Conservation (phyloP, 2,113 vertebrate species). For the Bostrychus sinensis region DNA sequence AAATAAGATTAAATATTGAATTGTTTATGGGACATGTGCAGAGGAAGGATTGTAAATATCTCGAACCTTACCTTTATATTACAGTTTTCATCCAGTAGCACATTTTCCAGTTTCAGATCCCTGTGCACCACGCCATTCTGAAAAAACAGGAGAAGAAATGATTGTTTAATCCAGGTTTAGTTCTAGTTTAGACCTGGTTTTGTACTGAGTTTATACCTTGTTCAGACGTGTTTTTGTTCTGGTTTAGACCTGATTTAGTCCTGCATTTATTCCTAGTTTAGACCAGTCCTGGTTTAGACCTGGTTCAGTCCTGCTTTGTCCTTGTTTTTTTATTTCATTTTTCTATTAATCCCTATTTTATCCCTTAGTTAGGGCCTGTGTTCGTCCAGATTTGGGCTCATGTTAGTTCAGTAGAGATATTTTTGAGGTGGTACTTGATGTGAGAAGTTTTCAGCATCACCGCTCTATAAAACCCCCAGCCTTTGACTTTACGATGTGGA, state of each 20-base stretch:
- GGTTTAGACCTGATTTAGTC: neutral
- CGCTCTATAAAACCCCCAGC: too few species aligned
- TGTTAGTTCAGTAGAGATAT: too few species aligned
- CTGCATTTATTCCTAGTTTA: neutral
- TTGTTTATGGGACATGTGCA: too few species aligned
- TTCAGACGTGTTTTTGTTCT: neutral
- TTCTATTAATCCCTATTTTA: neutral
- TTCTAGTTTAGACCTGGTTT: constrained; percentile 3
- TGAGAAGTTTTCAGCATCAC: too few species aligned
- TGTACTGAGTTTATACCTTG: neutral
- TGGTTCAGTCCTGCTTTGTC: neutral
- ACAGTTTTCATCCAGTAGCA: constrained; percentile 97
- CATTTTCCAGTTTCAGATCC: constrained; percentile 98
- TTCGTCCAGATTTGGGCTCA: neutral
- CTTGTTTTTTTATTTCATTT: neutral
- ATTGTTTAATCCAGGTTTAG: too few species aligned
- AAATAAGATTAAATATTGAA: constrained; percentile 24
- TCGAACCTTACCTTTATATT: constrained; percentile 93
- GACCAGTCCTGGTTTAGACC: neutral
- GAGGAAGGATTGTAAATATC: constrained; percentile 8
- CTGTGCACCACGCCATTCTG: constrained; percentile 97
- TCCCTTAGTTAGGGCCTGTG: neutral
- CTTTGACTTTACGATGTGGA: constrained; percentile 30
- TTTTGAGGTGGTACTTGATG: too few species aligned
- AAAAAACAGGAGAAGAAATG: constrained; percentile 52